Conservation (phyloP, 2,113 vertebrate genomes). For the Ophthalmolycus amberensis region DNA sequence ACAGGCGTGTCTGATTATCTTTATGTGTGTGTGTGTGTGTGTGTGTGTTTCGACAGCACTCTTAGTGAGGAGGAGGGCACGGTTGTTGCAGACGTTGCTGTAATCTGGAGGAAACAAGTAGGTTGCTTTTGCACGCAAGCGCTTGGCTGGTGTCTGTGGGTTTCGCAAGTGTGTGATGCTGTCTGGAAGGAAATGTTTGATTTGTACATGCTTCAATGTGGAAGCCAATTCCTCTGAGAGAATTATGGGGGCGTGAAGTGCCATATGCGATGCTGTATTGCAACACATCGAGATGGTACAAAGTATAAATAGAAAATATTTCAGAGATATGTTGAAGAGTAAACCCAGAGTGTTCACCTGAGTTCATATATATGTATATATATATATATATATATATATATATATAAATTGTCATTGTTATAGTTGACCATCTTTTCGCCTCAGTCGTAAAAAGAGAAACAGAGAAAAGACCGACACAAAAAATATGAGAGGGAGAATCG, state of each 20-base stretch:
- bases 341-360: not conserved
- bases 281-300: not conserved
- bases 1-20: constrained; percentile 63
- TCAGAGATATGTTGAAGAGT: not conserved
- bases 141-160: constrained; percentile 17
- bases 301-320: constrained; percentile 2
- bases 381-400: no score
- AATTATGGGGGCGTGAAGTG: constrained; percentile 21
- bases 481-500: not conserved
- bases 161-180: constrained; percentile 5
- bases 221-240: constrained; percentile 9
- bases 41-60: constrained; percentile 12
- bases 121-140: constrained; percentile 16
- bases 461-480: not conserved
- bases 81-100: constrained; percentile 39
- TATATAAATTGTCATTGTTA: not conserved
- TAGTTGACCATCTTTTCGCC: not conserved
- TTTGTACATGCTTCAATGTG: constrained; percentile 12
- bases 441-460: not conserved
- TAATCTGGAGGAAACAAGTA: constrained; percentile 51
- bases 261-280: not conserved
- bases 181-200: constrained; percentile 20
- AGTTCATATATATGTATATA: no score
- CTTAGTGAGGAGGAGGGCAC: constrained; percentile 36
- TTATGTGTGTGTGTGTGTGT: constrained; percentile 27